These are phyloP conservation scores for Pyralis farinalis DNA, from an alignment of 2,888 invertebrate species.

Conservation along the genomic window DNA sequence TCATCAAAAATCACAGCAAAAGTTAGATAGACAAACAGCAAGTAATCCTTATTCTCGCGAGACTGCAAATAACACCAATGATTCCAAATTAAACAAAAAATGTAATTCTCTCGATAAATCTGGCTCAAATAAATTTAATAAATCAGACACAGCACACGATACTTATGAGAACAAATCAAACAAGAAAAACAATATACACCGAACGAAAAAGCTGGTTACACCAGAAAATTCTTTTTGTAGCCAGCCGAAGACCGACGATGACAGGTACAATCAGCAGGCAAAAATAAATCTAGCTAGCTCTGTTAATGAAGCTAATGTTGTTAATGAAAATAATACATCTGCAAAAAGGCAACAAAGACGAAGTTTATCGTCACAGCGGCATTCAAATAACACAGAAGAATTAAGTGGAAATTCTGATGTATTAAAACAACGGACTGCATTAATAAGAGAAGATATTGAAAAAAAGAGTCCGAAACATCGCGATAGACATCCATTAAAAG, in stretches of 20 bases:
- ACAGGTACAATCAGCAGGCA: constrained; percentile 12
- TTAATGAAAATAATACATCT: constrained; percentile 19
- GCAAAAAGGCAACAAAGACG: constrained; percentile 10
- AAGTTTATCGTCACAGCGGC: constrained; percentile 27
- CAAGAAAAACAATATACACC: constrained; percentile 19
- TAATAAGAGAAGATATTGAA: not conserved
- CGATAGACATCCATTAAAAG: constrained; percentile 27
- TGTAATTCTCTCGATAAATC: constrained; percentile 4
- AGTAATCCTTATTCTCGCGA: not conserved
- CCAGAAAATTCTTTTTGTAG: constrained; percentile 21
- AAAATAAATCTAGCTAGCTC: constrained; percentile 14
- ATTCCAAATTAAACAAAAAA: not conserved
- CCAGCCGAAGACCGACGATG: constrained; percentile 16
- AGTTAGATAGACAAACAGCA: not conserved
- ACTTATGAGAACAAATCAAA: constrained; percentile 15
- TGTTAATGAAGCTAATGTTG: constrained; percentile 14
- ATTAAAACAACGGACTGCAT: not conserved
- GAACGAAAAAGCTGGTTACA: constrained; percentile 30
- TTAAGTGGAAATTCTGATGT: not conserved
- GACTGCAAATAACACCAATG: not conserved
- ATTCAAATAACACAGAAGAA: constrained; percentile 18
- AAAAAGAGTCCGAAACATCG: constrained; percentile 13
- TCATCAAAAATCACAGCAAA: constrained; percentile 2
- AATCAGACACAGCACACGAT: constrained; percentile 6
- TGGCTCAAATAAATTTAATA: constrained; percentile 6